Evolutionary conservation across 2,888 invertebrate genomes (phyloP).

Genomic region (Mesorhabditis belari): DNA sequence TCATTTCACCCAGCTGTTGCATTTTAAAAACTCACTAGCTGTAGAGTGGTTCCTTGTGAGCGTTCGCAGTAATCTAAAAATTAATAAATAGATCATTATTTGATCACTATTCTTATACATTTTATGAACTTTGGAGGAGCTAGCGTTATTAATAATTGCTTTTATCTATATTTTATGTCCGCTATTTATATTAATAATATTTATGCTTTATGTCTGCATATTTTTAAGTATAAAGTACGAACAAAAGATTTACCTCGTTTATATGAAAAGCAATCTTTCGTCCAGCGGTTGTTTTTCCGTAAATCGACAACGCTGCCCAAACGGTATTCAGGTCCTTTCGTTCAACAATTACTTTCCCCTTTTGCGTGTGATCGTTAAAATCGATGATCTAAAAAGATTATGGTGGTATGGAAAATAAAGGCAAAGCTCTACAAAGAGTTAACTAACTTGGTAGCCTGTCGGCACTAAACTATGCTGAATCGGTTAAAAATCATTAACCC

Average conservation of each 20-base stretch:
- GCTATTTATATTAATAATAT: no score
- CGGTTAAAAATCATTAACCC: neutral
- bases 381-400: conserved; percentile 20
- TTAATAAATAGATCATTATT: neutral
- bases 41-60: no score
- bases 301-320: conserved; percentile 41
- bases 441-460: neutral
- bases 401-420: neutral
- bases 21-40: no score
- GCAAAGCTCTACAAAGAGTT: no score
- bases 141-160: no score
- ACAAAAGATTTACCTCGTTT: conserved; percentile 18
- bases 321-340: conserved; percentile 28
- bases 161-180: no score
- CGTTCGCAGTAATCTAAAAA: no score
- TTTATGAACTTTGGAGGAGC: no score
- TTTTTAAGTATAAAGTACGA: neutral
- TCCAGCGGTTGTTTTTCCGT: conserved; percentile 30
- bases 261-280: conserved; percentile 35
- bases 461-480: neutral
- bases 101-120: conserved; percentile 4
- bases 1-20: no score
- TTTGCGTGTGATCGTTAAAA: conserved; percentile 19
- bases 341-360: conserved; percentile 28
- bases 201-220: no score